Percentiles rank a stretch among this genome's conserved stretches.
These are phyloP conservation scores for Smithornis capensis DNA, from an alignment of 2,113 vertebrate genomes.

Conservation along the genomic window DNA sequence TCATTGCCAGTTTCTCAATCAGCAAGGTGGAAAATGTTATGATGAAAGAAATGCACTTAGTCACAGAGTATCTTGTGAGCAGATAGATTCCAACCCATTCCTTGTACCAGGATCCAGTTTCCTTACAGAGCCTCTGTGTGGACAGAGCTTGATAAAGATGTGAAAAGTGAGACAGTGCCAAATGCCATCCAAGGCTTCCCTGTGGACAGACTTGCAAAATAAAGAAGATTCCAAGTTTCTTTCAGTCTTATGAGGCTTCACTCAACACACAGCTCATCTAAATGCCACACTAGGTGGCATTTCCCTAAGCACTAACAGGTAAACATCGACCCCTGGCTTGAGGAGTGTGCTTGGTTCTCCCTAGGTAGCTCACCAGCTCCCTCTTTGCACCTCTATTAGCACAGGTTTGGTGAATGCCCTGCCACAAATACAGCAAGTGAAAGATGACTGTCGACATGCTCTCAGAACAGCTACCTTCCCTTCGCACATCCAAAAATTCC, in stretches of 20 bases:
- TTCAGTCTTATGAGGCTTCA: background rate
- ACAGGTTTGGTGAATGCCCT: background rate
- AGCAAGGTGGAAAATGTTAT: conserved; percentile 22
- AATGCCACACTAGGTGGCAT: background rate
- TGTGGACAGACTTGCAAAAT: background rate
- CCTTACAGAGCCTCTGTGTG: background rate
- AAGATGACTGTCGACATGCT: background rate
- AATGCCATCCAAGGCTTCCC: background rate
- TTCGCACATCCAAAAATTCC: background rate
- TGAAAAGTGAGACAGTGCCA: conserved; percentile 10
- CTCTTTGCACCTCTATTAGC: background rate
- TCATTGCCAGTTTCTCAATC: conserved; percentile 11
- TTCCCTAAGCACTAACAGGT: background rate
- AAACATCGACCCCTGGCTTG: accelerated
- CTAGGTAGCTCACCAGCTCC: background rate
- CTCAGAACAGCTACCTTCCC: background rate
- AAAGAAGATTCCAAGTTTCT: background rate
- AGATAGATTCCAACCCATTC: background rate
- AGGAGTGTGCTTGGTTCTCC: background rate
- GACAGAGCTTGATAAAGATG: background rate
- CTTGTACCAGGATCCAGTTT: background rate
- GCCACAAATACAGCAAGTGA: background rate
- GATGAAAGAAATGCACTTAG: conserved; percentile 37
- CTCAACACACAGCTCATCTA: background rate
- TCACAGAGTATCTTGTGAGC: background rate